phyloP scores from a whole-genome alignment of 2,113 vertebrate species.

The Turnix velox region DNA sequence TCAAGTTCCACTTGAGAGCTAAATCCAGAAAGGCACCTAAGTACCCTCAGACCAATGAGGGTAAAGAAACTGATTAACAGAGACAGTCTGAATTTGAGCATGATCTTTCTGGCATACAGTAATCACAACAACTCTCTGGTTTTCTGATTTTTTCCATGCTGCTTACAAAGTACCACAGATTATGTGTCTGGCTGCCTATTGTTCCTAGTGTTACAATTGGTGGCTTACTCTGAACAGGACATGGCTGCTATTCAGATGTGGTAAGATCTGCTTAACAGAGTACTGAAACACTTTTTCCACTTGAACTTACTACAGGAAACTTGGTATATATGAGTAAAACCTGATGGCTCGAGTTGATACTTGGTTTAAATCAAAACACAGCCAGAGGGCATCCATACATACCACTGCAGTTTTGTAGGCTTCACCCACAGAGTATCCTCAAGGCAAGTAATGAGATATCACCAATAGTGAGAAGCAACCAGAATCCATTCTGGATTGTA shows the following conservation, averaged over 20 bases:
- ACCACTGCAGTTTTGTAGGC: neutral
- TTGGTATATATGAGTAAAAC: neutral
- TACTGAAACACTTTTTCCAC: neutral
- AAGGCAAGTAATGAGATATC: neutral
- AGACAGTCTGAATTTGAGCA: neutral
- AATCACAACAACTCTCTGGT: neutral
- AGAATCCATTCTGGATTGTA: neutral
- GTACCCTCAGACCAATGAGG: neutral
- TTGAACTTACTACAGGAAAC: neutral
- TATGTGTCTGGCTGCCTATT: rapidly evolving
- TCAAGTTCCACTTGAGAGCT: neutral
- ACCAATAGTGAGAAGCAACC: neutral
- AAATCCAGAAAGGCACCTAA: neutral
- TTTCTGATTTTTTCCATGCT: neutral
- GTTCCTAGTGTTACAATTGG: neutral
- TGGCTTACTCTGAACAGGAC: neutral
- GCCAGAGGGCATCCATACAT: neutral
- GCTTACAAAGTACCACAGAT: neutral
- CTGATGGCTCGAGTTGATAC: neutral
- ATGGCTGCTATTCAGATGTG: neutral
- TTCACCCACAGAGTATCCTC: neutral
- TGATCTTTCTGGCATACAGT: neutral
- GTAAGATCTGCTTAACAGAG: neutral
- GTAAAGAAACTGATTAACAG: neutral
- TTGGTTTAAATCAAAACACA: neutral